A percentile compares a stretch with the other conserved stretches of the same genome.
Evolutionary conservation across 2,888 invertebrate species (phyloP).

Genomic region (Lymantria dispar): DNA sequence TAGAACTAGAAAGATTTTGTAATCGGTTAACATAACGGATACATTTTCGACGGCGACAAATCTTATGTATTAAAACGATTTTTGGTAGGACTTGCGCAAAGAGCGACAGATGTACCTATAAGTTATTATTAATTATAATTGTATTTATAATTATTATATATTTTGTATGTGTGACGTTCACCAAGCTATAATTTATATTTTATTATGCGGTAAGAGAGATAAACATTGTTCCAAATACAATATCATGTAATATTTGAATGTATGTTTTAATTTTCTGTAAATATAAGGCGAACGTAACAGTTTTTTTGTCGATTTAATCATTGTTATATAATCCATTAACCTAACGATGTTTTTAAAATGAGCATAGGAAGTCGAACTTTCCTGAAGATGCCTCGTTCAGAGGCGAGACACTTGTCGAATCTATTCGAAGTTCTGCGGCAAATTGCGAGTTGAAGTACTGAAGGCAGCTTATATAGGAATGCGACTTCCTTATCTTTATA

Average conservation of each 20-base stretch:
- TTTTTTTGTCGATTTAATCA: no score
- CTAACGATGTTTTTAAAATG: no score
- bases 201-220: conserved; percentile 63
- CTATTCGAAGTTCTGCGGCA: no score
- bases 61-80: conserved; percentile 16
- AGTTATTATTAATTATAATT: conserved; percentile 59
- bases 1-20: no score
- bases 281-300: not conserved
- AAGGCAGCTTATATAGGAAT: no score
- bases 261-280: conserved; percentile 5
- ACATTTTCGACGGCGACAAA: conserved; percentile 40
- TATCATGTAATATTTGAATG: conserved; percentile 58
- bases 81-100: conserved; percentile 37
- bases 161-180: conserved; percentile 74
- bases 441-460: no score
- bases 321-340: not conserved
- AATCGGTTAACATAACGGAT: not conserved
- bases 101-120: conserved; percentile 54
- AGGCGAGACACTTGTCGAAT: no score
- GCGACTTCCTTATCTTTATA: no score
- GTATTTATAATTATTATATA: conserved; percentile 53
- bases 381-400: no score
- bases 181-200: conserved; percentile 68
- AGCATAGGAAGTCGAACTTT: no score
- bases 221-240: conserved; percentile 71